phyloP scores from a whole-genome alignment of 2,797 vertebrate genomes.

The Phaenicophaeus curvirostris region DNA sequence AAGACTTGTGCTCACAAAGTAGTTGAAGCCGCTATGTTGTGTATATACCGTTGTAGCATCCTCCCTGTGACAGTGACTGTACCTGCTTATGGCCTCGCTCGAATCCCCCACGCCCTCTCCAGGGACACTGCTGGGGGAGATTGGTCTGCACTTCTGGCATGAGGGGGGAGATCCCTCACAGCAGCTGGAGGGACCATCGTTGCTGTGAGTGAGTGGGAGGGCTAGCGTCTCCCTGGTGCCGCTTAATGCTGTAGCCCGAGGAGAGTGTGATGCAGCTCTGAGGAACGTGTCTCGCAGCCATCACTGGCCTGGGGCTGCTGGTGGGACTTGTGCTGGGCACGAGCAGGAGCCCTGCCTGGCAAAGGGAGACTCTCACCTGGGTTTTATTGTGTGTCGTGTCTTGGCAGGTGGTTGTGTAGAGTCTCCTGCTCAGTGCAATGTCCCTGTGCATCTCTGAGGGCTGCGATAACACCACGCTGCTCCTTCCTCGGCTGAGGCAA shows the following conservation, averaged over 20 bases:
- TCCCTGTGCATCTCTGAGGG: neutral
- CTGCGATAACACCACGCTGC: neutral
- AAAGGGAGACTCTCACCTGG: neutral
- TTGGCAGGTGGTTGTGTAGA: rapidly evolving
- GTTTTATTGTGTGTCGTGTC: neutral
- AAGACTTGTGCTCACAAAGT: constrained; percentile 12
- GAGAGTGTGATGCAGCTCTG: neutral
- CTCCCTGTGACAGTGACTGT: constrained; percentile 3
- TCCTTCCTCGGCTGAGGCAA: neutral
- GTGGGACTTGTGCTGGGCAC: neutral
- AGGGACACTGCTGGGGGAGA: neutral
- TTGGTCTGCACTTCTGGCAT: neutral
- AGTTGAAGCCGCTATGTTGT: constrained; percentile 26
- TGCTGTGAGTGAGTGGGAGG: rapidly evolving
- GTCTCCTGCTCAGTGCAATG: neutral
- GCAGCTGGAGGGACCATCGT: neutral
- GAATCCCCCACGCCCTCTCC: neutral
- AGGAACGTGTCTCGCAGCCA: neutral
- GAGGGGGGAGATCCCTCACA: neutral
- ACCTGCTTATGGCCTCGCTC: neutral
- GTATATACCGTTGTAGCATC: constrained; percentile 48
- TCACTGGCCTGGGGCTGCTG: neutral
- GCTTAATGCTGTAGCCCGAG: neutral
- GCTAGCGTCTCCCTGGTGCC: neutral
- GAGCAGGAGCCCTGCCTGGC: neutral